Base-by-base conservation (phyloP, 2,797 vertebrate genomes). In the Pelodytes ibericus region DNA sequence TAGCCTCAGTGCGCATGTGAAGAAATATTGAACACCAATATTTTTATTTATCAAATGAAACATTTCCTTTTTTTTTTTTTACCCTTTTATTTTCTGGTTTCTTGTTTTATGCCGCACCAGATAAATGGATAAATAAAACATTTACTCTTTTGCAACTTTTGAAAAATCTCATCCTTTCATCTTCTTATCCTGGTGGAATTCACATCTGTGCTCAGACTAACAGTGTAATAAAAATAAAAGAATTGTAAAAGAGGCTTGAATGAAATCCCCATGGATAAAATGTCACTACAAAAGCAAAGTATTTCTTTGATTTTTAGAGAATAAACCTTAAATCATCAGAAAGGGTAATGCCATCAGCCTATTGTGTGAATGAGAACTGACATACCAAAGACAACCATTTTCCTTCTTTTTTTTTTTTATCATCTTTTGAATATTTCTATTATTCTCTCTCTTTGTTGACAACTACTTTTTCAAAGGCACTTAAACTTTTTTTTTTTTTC, bases 251-350 rank as follows among this genome's bases (percentile, higher is more conserved):
- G 69, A 67, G 41, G 53, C 69, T 64, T 64, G 49, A 82, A 81
- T 71, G 58, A 69, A 81, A 83, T 85, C 83, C 81, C 80, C 18
- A 73, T 74, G 81, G 74, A 84, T 76, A 79, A 84, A 83, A 81
- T 64, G 81, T 13, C 47, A 62, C 71, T 60, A 59, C 15, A 81
- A 80, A 53, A 57, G 3, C 24, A 4, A n/a, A 62, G 4, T 36
- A 80, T 66, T 76, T 2, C 71, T 85, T 83, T 84, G 67, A 77
- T 78, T 82, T 80, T 79, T 51, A 31, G 66, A 81, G 76, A 83
- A 74, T 78, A 68, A 82, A 84, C 81, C 71, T 36, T 66, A 67
- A 77, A 72, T 77, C 75, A 66, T 77, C 51, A 53, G 51, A 77
- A 77, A 77, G 27, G 61, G 53, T 77, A 77, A 77, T 66, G 69